Conservation (phyloP, 2,888 invertebrate genomes). For the Microctonus hyperodae region DNA sequence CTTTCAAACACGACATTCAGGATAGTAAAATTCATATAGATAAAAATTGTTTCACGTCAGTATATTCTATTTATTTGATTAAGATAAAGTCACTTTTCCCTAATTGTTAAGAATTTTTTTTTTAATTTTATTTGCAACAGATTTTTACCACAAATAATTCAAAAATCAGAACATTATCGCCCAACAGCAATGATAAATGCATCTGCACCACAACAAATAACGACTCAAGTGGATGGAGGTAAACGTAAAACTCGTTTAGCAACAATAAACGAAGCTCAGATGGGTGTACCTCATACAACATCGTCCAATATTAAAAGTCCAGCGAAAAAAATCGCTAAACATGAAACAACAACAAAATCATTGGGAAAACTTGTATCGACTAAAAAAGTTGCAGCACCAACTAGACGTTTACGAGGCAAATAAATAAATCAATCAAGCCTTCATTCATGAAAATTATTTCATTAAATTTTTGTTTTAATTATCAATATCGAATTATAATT, state of each 20-base stretch:
- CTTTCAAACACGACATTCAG: not conserved
- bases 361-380: slow-evolving; percentile 34
- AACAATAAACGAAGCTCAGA: slow-evolving; percentile 39
- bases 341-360: slow-evolving; percentile 33
- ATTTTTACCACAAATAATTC: slow-evolving; percentile 39
- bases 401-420: slow-evolving; percentile 30
- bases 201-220: not conserved
- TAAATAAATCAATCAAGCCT: slow-evolving; percentile 15
- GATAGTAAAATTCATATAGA: not conserved
- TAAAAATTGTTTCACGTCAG: not conserved
- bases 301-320: slow-evolving; percentile 40
- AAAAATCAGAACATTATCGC: slow-evolving; percentile 1
- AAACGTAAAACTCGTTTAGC: slow-evolving; percentile 38
- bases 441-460: not conserved
- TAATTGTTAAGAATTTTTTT: not conserved
- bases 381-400: slow-evolving; percentile 23
- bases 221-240: slow-evolving; percentile 10
- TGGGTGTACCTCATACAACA: slow-evolving; percentile 20
- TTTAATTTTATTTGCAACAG: slow-evolving; percentile 12
- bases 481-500: not conserved
- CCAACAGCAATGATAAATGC: not conserved
- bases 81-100: too few species aligned
- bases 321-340: slow-evolving; percentile 43
- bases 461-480: slow-evolving; percentile 25
- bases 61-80: not conserved